phyloP scores from a whole-genome alignment of 2,113 vertebrate genomes.

The Petromus typicus region DNA sequence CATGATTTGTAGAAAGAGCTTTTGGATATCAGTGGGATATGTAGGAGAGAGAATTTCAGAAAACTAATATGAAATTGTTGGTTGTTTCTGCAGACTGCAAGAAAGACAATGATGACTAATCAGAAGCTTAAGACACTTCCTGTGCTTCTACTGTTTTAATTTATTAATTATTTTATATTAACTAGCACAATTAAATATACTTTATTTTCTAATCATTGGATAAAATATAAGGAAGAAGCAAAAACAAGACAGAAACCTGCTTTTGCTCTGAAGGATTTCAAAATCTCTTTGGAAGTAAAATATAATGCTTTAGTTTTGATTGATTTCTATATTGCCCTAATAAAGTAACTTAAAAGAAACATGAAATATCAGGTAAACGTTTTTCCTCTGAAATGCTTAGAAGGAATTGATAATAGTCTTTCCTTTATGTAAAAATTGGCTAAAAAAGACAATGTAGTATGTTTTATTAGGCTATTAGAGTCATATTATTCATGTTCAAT shows the following conservation, averaged over 20 bases:
- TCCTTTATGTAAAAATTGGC: conserved; percentile 58
- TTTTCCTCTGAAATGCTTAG: conserved; percentile 45
- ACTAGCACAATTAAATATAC: not conserved
- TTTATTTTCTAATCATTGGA: conserved; percentile 24
- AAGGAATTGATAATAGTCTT: conserved; percentile 29
- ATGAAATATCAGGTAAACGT: conserved; percentile 18
- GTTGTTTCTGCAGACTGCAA: conserved; percentile 1
- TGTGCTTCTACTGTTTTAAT: not conserved
- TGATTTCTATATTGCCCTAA: not conserved
- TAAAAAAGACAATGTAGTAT: conserved; percentile 32
- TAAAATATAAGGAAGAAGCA: conserved; percentile 1
- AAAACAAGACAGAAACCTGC: not conserved
- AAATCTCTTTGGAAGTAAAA: conserved; percentile 56
- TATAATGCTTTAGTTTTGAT: conserved; percentile 53
- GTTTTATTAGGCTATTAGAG: conserved; percentile 64
- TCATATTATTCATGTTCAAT: conserved; percentile 66
- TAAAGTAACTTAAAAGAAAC: conserved; percentile 40
- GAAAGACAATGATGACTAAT: not conserved
- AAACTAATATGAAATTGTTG: not conserved
- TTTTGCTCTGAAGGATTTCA: conserved; percentile 10
- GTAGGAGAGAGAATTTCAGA: not conserved
- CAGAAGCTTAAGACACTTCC: not conserved
- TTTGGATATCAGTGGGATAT: not conserved
- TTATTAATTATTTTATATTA: conserved; percentile 33
- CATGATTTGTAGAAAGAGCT: not conserved